Conservation (phyloP, 2,113 vertebrate species). For the Syngnathus scovelli region DNA sequence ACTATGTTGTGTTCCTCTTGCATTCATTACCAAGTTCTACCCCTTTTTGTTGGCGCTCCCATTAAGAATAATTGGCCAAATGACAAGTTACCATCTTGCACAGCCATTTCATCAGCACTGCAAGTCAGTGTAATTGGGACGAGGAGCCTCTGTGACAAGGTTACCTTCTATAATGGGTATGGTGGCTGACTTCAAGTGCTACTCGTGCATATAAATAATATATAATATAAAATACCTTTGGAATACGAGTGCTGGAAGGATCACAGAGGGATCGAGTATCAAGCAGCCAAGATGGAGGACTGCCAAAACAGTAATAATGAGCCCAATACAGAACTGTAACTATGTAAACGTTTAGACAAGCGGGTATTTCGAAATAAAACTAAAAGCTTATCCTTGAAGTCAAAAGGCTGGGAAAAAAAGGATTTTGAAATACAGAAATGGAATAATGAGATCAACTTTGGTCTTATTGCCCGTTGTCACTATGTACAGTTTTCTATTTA, state of each 20-base stretch:
- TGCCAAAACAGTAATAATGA: slow-evolving; percentile 57
- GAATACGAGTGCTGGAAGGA: slow-evolving; percentile 28
- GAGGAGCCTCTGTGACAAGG: slow-evolving; percentile 50
- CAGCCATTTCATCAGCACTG: slow-evolving; percentile 62
- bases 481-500: not conserved
- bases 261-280: slow-evolving; percentile 34
- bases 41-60: slow-evolving; percentile 46
- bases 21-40: slow-evolving; percentile 46
- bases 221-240: slow-evolving; percentile 39
- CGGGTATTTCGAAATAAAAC: slow-evolving; percentile 29
- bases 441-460: slow-evolving; percentile 46
- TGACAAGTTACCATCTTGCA: slow-evolving; percentile 62
- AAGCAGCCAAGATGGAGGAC: slow-evolving; percentile 38
- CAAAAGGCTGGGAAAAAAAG: slow-evolving; percentile 12
- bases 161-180: slow-evolving; percentile 54
- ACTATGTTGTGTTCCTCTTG: slow-evolving; percentile 2
- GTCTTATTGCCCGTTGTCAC: slow-evolving; percentile 1
- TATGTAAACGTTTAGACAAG: slow-evolving; percentile 40
- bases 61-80: slow-evolving; percentile 67
- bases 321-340: slow-evolving; percentile 34
- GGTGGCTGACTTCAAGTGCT: slow-evolving; percentile 52
- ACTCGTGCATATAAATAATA: slow-evolving; percentile 51
- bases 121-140: slow-evolving; percentile 58
- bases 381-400: slow-evolving; percentile 31
- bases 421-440: slow-evolving; percentile 10